Conservation (phyloP, 37 sponge, comb jelly and placozoan genomes). For the Cliona cf. orientalis region DNA sequence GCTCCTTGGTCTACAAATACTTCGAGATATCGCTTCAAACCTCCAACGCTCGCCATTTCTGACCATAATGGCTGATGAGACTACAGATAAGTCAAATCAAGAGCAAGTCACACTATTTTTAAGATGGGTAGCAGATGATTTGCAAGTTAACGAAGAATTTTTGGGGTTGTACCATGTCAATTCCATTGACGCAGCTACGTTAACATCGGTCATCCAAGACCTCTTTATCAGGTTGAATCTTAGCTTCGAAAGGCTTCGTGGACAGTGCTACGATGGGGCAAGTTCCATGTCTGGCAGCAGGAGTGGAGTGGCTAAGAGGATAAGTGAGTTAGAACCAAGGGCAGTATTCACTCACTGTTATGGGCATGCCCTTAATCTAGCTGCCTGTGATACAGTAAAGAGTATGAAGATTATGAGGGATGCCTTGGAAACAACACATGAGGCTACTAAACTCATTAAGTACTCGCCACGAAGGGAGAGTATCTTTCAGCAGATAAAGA, state of each 20-base stretch:
- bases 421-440: constrained; percentile 62
- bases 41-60: constrained; percentile 23
- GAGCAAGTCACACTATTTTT: constrained; percentile 55
- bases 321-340: constrained; percentile 46
- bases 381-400: constrained; percentile 48
- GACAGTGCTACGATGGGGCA: constrained; percentile 82
- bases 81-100: constrained; percentile 51
- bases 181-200: constrained; percentile 54
- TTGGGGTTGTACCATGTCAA: constrained; percentile 60
- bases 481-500: too few relatives aligned
- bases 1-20: constrained; percentile 37
- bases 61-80: constrained; percentile 64
- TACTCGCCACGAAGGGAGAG: too few relatives aligned
- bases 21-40: constrained; percentile 19
- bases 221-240: constrained; percentile 37
- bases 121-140: constrained; percentile 26
- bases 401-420: constrained; percentile 46
- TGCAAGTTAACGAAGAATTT: constrained; percentile 71
- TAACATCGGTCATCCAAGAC: constrained; percentile 37
- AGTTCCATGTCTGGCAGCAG: constrained; percentile 39
- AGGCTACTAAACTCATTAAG: constrained; percentile 61
- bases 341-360: constrained; percentile 72
- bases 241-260: constrained; percentile 27
- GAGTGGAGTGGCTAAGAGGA: constrained; percentile 43
- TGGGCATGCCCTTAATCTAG: constrained; percentile 64